phyloP scores from a whole-genome alignment of 2,888 invertebrate genomes.

The Octonoba sinensis region DNA sequence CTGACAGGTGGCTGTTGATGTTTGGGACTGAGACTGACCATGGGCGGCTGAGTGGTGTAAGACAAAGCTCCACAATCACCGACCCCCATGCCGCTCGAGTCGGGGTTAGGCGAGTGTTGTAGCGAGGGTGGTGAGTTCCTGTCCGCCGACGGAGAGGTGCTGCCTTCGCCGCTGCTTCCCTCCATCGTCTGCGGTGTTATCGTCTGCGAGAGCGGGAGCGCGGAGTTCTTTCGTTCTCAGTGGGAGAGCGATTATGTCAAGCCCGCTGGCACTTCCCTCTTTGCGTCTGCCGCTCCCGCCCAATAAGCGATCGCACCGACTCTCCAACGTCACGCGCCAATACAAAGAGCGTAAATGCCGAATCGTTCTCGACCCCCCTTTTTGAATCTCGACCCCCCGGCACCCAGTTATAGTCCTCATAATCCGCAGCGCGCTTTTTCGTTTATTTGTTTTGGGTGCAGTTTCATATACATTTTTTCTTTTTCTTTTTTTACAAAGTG shows the following conservation, averaged over 20 bases:
- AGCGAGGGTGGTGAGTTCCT: conserved; percentile 34
- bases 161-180: conserved; percentile 63
- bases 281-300: conserved; percentile 44
- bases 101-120: conserved; percentile 56
- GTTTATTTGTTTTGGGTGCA: conserved; percentile 29
- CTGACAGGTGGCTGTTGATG: not conserved
- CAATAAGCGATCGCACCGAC: conserved; percentile 51
- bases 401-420: conserved; percentile 13
- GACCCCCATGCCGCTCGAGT: conserved; percentile 55
- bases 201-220: not conserved
- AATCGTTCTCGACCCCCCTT: conserved; percentile 14
- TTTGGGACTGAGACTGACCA: conserved; percentile 42
- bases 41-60: conserved; percentile 19
- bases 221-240: not conserved
- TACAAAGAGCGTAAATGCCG: conserved; percentile 59
- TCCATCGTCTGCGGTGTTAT: conserved; percentile 32
- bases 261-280: no score
- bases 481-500: not conserved
- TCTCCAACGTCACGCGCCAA: conserved; percentile 58
- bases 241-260: not conserved
- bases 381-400: not conserved
- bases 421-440: conserved; percentile 15
- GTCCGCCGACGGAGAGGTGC: conserved; percentile 51
- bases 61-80: conserved; percentile 26
- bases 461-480: conserved; percentile 7